phyloP scores from a whole-genome alignment of 2,113 vertebrate species.

The Urocitellus parryii region DNA sequence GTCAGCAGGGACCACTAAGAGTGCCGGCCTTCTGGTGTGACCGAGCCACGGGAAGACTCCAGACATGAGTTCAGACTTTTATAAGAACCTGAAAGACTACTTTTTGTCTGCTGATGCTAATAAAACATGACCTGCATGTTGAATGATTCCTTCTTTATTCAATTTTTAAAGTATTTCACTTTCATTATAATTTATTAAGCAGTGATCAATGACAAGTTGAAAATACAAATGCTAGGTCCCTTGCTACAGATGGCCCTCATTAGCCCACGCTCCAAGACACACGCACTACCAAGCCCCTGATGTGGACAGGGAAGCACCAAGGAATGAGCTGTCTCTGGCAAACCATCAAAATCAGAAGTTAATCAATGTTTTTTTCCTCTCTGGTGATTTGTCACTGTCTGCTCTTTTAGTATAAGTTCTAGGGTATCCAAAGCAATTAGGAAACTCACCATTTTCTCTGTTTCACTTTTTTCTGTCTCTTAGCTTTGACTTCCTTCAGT shows the following conservation, averaged over 20 bases:
- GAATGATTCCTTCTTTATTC: neutral
- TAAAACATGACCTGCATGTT: neutral
- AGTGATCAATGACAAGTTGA: neutral
- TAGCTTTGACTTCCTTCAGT: neutral
- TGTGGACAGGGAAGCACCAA: neutral
- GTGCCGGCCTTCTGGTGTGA: neutral
- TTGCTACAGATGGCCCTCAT: neutral
- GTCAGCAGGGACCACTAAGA: too few species aligned
- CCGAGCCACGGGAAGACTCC: neutral
- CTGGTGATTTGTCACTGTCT: neutral
- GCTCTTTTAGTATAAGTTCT: neutral
- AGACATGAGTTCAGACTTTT: neutral
- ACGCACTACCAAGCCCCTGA: rapidly evolving
- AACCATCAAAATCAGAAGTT: neutral
- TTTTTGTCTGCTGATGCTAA: neutral
- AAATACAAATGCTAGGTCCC: neutral
- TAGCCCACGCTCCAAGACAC: rapidly evolving
- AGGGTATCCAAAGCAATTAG: neutral
- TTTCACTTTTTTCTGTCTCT: neutral
- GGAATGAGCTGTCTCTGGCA: neutral
- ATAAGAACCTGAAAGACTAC: neutral
- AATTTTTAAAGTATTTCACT: neutral
- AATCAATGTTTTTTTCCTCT: neutral
- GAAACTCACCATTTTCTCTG: neutral
- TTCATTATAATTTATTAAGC: neutral